A percentile compares a stretch with the other conserved stretches of the same genome.
phyloP scores from a whole-genome alignment of 1,140 invertebrate genomes.

The Rhyacophila brunnea region DNA sequence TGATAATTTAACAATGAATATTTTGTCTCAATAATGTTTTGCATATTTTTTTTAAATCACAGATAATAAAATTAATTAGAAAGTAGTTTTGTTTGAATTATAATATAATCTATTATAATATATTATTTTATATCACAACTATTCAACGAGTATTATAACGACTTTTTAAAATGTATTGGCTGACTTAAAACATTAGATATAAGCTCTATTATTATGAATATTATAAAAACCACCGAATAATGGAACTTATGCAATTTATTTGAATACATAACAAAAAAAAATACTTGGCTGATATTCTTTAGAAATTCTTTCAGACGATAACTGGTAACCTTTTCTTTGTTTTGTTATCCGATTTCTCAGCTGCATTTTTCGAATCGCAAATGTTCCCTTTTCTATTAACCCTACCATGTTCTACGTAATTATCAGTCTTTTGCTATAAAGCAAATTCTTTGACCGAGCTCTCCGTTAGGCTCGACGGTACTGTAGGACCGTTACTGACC shows the following conservation, averaged over 20 bases:
- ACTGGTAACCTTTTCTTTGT: constrained; percentile 25
- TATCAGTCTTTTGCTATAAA: constrained; percentile 31
- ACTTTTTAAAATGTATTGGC: background rate
- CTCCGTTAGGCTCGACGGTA: constrained; percentile 20
- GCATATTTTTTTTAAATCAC: constrained; percentile 15
- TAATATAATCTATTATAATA: constrained; percentile 1
- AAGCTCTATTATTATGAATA: constrained; percentile 4
- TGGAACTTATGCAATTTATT: no score
- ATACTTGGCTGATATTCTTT: no score
- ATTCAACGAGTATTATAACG: constrained; percentile 14
- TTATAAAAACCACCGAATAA: no score
- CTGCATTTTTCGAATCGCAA: background rate
- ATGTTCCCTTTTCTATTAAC: constrained; percentile 6
- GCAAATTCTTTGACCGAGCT: constrained; percentile 25
- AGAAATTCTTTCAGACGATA: constrained; percentile 10
- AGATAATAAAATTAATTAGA: constrained; percentile 25
- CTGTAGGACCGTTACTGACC: constrained; percentile 25
- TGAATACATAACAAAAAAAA: no score
- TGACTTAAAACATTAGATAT: background rate
- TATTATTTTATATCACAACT: constrained; percentile 25
- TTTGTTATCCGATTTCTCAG: constrained; percentile 9
- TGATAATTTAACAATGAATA: constrained; percentile 1
- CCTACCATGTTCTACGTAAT: background rate
- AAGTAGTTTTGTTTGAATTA: constrained; percentile 7
- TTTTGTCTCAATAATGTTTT: background rate